Evolutionary conservation across 2,113 vertebrate genomes (phyloP).

Genomic region (Chelonoidis abingdonii): DNA sequence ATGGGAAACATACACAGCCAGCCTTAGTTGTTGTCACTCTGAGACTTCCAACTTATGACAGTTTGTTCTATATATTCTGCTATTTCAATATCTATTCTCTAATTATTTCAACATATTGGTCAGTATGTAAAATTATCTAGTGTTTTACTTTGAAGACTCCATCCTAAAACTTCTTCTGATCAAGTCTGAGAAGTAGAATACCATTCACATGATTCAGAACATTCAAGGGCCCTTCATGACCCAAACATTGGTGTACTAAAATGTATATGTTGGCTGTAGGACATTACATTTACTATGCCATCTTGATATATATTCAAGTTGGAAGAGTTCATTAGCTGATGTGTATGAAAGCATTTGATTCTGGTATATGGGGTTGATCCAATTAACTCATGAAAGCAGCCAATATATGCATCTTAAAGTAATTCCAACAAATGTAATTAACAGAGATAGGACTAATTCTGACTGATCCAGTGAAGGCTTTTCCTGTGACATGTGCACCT

Average conservation of each 20-base stretch:
- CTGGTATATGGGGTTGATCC: background rate
- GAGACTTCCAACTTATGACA: background rate
- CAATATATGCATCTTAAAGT: background rate
- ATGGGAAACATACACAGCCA: background rate
- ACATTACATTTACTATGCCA: background rate
- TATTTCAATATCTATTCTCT: background rate
- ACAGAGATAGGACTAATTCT: background rate
- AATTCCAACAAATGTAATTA: background rate
- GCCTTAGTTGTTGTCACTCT: background rate
- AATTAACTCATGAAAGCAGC: background rate
- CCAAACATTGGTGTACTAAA: background rate
- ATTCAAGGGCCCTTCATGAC: background rate
- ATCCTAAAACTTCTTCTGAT: background rate
- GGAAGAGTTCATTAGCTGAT: background rate
- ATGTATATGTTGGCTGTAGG: accelerated
- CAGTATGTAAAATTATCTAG: background rate
- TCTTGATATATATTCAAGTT: background rate
- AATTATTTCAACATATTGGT: background rate
- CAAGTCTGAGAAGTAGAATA: background rate
- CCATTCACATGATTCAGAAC: accelerated
- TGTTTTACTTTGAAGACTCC: background rate
- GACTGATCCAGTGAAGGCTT: background rate
- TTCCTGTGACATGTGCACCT: background rate
- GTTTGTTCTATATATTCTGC: background rate
- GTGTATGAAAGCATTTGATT: background rate